phyloP scores from a whole-genome alignment of 2,888 invertebrate genomes.

The Augochlorella aurata region DNA sequence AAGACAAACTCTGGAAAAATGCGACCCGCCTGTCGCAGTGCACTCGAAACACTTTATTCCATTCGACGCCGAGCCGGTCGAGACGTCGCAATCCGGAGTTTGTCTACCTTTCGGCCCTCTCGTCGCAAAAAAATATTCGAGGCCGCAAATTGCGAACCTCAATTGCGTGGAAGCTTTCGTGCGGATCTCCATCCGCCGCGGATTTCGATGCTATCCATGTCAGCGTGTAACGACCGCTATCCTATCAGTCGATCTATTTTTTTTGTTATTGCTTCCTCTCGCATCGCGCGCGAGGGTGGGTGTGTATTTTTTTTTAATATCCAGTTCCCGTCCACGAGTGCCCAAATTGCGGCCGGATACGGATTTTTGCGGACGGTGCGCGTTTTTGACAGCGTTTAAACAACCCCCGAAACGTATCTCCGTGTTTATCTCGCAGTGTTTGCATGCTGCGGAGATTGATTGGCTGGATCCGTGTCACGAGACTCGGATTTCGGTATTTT shows the following conservation, averaged over 20 bases:
- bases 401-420: slow-evolving; percentile 20
- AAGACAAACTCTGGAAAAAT: slow-evolving; percentile 54
- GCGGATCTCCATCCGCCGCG: not conserved
- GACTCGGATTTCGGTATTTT: not conserved
- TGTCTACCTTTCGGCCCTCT: not conserved
- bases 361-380: slow-evolving; percentile 9
- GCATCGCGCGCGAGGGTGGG: too few species aligned
- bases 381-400: slow-evolving; percentile 24
- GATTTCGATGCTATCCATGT: slow-evolving; percentile 10
- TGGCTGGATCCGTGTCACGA: not conserved
- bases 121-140: slow-evolving; percentile 34
- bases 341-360: slow-evolving; percentile 6
- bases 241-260: slow-evolving; percentile 2
- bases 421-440: slow-evolving; percentile 31
- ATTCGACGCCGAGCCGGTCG: slow-evolving; percentile 12
- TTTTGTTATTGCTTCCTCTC: not conserved
- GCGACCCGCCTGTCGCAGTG: slow-evolving; percentile 17
- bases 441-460: slow-evolving; percentile 29
- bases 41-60: slow-evolving; percentile 46
- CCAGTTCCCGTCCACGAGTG: not conserved
- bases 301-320: slow-evolving; percentile 18
- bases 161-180: not conserved
- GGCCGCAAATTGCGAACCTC: slow-evolving; percentile 17
- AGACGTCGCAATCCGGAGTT: not conserved
- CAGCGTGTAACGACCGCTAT: slow-evolving; percentile 17